Evolutionary conservation across 2,797 vertebrate genomes (phyloP).

Genomic region (Liasis olivaceus): DNA sequence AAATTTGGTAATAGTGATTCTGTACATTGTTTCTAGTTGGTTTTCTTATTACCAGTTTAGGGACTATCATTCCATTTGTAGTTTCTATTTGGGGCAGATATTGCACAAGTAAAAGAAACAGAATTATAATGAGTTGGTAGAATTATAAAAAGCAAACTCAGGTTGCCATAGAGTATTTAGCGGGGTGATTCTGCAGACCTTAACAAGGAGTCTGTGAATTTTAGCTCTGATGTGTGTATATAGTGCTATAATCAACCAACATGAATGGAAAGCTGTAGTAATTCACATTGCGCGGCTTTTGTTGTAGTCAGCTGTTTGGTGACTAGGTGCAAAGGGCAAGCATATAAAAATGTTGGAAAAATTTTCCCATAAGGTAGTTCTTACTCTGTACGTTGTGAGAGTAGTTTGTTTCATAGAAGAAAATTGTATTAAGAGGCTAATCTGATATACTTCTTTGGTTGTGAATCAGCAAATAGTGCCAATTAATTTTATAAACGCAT

Average conservation of each 20-base stretch:
- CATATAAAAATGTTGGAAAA: slow-evolving; percentile 59
- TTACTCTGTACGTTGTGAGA: slow-evolving; percentile 52
- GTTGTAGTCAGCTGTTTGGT: slow-evolving; percentile 33
- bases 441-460: slow-evolving; percentile 15
- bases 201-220: neutral
- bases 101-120: neutral
- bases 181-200: neutral
- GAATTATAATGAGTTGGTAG: slow-evolving; percentile 17
- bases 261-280: slow-evolving; percentile 25
- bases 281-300: neutral
- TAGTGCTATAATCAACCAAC: neutral
- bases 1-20: neutral
- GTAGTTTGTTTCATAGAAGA: slow-evolving; percentile 30
- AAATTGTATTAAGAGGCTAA: neutral
- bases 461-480: slow-evolving; percentile 22
- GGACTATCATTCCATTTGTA: neutral
- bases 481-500: slow-evolving; percentile 43
- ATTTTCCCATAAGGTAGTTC: slow-evolving; percentile 61
- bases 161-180: neutral
- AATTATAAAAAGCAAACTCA: neutral
- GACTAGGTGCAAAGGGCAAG: slow-evolving; percentile 46
- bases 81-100: neutral
- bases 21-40: neutral
- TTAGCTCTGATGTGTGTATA: slow-evolving; percentile 5
- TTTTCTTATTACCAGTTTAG: neutral